A percentile compares a stretch with the other conserved stretches of the same genome.
Evolutionary conservation across 2,797 vertebrate species (phyloP).

Genomic region (Oryzias sinensis): DNA sequence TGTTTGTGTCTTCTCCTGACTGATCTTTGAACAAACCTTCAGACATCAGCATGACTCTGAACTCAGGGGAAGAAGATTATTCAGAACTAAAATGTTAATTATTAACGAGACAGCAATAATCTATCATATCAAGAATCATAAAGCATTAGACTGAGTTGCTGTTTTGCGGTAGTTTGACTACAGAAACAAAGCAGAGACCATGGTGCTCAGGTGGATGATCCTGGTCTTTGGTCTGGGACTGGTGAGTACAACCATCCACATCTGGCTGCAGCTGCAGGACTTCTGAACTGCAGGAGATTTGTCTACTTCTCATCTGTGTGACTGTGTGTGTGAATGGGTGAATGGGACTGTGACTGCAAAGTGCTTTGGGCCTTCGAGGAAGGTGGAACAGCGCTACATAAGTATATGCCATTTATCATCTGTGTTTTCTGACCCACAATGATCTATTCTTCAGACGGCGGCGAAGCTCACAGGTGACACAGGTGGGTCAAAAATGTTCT

Average conservation of each 20-base stretch:
- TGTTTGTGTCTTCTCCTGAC: too few species aligned
- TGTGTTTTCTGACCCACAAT: neutral
- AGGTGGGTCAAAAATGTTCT: conserved; percentile 30
- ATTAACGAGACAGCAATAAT: neutral
- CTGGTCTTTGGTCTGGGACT: conserved; percentile 42
- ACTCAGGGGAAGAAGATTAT: too few species aligned
- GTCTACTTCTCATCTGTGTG: too few species aligned
- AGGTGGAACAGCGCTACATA: too few species aligned
- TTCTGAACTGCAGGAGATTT: too few species aligned
- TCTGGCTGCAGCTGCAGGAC: neutral
- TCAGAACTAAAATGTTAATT: neutral
- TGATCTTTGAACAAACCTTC: too few species aligned
- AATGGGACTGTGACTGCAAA: too few species aligned
- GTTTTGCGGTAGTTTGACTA: neutral
- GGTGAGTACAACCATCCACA: conserved; percentile 35
- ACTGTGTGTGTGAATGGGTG: too few species aligned
- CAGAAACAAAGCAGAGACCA: conserved; percentile 13
- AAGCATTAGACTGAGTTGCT: conserved; percentile 1
- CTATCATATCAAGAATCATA: neutral
- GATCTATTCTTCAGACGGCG: conserved; percentile 28
- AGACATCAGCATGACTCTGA: too few species aligned
- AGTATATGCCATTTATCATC: too few species aligned
- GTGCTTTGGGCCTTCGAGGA: too few species aligned
- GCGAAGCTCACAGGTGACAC: conserved; percentile 49
- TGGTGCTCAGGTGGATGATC: conserved; percentile 34